Evolutionary conservation across 2,113 vertebrate species (phyloP).

Genomic region (Pelusios castaneus): DNA sequence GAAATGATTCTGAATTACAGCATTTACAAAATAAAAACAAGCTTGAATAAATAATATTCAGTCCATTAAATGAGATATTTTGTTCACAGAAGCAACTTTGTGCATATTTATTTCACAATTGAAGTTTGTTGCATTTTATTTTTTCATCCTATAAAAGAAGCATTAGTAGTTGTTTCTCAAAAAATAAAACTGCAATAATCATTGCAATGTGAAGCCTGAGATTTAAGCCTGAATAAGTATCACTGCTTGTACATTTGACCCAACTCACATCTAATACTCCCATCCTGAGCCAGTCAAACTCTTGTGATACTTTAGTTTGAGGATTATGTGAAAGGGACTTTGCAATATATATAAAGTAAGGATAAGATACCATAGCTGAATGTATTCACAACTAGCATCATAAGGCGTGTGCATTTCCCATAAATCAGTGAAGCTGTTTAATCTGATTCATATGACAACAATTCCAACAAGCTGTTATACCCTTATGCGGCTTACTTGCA

Average conservation of each 20-base stretch:
- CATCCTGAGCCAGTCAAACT: conserved; percentile 3
- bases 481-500: conserved; percentile 50
- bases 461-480: conserved; percentile 34
- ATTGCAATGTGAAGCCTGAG: conserved; percentile 91
- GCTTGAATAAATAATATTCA: conserved; percentile 88
- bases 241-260: conserved; percentile 47
- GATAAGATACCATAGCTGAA: conserved; percentile 22
- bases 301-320: conserved; percentile 4
- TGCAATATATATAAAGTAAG: conserved; percentile 30
- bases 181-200: conserved; percentile 82
- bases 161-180: conserved; percentile 72
- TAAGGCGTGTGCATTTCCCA: conserved; percentile 59
- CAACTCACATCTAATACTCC: conserved; percentile 17
- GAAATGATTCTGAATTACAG: conserved; percentile 84
- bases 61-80: conserved; percentile 81
- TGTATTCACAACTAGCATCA: conserved; percentile 41
- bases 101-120: conserved; percentile 77
- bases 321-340: not conserved
- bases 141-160: conserved; percentile 87
- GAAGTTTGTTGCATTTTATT: conserved; percentile 41
- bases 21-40: conserved; percentile 95
- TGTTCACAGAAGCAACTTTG: conserved; percentile 78
- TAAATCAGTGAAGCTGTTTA: conserved; percentile 58
- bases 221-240: conserved; percentile 83
- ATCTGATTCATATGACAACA: not conserved